These are phyloP conservation scores for Scortum barcoo DNA, from an alignment of 2,113 vertebrate species.

Conservation along the genomic window DNA sequence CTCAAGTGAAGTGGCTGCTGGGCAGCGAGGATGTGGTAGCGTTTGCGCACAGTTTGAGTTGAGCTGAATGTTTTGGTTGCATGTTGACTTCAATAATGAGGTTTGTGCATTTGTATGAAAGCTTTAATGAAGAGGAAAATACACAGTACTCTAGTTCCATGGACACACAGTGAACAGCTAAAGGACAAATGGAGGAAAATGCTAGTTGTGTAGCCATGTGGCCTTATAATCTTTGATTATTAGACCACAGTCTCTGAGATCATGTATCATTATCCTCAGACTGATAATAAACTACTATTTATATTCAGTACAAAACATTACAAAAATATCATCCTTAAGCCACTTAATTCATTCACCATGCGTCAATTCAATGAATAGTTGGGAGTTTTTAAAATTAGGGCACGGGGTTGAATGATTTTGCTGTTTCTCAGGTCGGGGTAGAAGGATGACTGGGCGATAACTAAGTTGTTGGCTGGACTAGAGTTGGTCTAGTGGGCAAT, in stretches of 20 bases:
- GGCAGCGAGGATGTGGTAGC: neutral
- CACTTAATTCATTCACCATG: neutral
- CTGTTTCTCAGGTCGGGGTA: neutral
- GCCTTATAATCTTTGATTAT: neutral
- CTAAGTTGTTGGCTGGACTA: neutral
- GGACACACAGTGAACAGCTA: neutral
- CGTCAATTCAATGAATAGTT: neutral
- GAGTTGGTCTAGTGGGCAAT: constrained; percentile 35
- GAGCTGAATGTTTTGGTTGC: neutral
- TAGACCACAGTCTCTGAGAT: neutral
- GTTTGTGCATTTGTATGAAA: neutral
- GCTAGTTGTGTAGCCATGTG: neutral
- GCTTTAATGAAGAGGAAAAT: neutral
- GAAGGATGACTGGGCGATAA: constrained; percentile 6
- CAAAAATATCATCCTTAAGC: neutral
- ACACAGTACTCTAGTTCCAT: neutral
- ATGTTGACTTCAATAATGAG: neutral
- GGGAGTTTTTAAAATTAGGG: neutral
- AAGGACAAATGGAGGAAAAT: too few species aligned
- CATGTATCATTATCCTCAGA: too few species aligned
- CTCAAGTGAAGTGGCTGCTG: neutral
- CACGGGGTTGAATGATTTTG: neutral
- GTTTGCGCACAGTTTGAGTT: neutral
- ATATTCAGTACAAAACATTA: neutral
- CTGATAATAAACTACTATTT: neutral